Conservation (phyloP, 2,113 vertebrate genomes). For the Natator depressus region DNA sequence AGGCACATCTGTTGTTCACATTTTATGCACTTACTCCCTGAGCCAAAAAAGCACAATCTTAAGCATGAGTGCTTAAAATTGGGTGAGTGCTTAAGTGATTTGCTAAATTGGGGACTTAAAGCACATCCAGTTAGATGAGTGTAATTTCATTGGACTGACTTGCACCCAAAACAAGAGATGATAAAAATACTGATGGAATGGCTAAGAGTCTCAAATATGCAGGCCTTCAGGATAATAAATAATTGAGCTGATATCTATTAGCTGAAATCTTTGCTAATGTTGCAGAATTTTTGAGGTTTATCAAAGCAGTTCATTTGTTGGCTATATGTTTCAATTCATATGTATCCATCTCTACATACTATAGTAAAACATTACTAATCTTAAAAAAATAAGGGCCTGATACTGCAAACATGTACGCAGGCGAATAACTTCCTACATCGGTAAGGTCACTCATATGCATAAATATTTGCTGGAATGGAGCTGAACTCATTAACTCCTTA, state of each 20-base stretch:
- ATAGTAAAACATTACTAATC: not conserved
- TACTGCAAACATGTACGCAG: not conserved
- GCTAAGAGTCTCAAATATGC: not conserved
- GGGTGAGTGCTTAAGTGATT: not conserved
- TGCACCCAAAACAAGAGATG: not conserved
- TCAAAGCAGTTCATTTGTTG: not conserved
- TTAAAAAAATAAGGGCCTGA: not conserved
- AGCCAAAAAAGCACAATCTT: not conserved
- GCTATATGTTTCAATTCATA: not conserved
- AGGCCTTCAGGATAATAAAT: not conserved
- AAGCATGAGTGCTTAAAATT: not conserved
- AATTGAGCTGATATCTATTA: not conserved
- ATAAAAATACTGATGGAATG: not conserved
- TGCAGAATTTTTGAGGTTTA: not conserved
- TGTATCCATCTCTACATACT: not conserved
- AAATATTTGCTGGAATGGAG: not conserved
- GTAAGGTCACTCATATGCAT: not conserved
- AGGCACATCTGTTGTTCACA: not conserved
- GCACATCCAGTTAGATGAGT: not conserved
- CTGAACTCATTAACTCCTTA: not conserved
- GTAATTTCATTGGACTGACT: not conserved
- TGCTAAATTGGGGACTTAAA: not conserved
- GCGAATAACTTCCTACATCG: not conserved
- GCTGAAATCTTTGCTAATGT: not conserved
- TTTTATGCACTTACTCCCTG: not conserved